Percentiles rank a stretch among this genome's conserved stretches.
These are phyloP conservation scores for Trachurus trachurus DNA, from an alignment of 2,797 vertebrate species.

Conservation along the genomic window DNA sequence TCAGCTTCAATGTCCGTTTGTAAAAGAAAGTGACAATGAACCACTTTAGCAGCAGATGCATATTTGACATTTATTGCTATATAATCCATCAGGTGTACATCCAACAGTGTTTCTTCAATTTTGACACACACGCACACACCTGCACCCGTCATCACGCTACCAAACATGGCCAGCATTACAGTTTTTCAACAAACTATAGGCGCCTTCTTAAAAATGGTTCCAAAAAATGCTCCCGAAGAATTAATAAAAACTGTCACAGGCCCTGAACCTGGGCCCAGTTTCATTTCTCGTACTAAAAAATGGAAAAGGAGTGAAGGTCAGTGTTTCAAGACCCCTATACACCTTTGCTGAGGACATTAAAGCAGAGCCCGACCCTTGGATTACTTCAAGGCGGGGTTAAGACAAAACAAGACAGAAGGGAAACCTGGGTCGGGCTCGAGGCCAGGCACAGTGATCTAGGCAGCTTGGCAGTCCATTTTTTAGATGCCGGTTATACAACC, in stretches of 20 bases:
- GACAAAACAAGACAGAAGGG: conserved; percentile 47
- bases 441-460: conserved; percentile 87
- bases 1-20: background rate
- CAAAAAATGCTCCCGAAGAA: conserved; percentile 34
- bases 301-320: conserved; percentile 56
- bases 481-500: conserved; percentile 65
- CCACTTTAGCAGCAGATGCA: conserved; percentile 85
- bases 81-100: conserved; percentile 82
- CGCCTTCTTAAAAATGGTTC: conserved; percentile 43
- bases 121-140: conserved; percentile 71
- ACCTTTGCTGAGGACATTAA: conserved; percentile 51
- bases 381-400: conserved; percentile 50
- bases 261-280: conserved; percentile 50
- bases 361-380: conserved; percentile 60
- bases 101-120: conserved; percentile 68
- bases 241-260: conserved; percentile 66
- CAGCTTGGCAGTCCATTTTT: conserved; percentile 79
- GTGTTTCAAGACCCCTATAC: conserved; percentile 55
- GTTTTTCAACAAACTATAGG: conserved; percentile 61
- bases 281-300: conserved; percentile 63
- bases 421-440: conserved; percentile 67
- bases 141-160: conserved; percentile 70
- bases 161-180: conserved; percentile 73
- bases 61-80: conserved; percentile 89
- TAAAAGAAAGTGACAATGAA: conserved; percentile 46